Evolutionary conservation across 2,113 vertebrate species (phyloP).

Genomic region (Vombatus ursinus): DNA sequence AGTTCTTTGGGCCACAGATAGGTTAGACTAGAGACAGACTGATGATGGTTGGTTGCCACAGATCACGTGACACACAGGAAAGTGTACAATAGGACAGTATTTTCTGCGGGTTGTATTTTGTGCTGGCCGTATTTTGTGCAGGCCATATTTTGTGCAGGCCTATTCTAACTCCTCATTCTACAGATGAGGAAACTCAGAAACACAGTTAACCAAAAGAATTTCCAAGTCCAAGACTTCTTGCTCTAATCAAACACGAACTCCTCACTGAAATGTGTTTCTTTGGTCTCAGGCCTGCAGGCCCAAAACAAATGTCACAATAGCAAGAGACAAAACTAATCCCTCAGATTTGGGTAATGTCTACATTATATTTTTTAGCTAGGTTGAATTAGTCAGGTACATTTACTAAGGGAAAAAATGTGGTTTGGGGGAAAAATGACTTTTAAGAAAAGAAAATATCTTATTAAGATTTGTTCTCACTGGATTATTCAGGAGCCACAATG

Average conservation of each 20-base stretch:
- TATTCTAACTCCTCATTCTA: neutral
- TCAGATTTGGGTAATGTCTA: neutral
- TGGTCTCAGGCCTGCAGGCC: neutral
- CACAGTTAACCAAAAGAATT: neutral
- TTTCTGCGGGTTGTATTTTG: too few relatives aligned
- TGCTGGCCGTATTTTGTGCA: too few relatives aligned
- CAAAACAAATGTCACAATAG: neutral
- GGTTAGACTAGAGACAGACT: too few relatives aligned
- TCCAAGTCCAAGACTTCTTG: neutral
- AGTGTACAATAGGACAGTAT: too few relatives aligned
- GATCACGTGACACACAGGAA: too few relatives aligned
- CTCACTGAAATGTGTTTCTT: neutral
- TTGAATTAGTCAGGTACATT: neutral
- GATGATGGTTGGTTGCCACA: too few relatives aligned
- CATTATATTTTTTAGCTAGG: neutral
- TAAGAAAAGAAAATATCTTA: neutral
- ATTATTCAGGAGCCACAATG: neutral
- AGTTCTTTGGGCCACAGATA: too few relatives aligned
- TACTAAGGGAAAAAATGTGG: neutral
- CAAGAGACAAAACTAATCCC: neutral
- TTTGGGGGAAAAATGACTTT: neutral
- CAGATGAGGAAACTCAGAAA: neutral
- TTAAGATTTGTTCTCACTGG: neutral
- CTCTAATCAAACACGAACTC: neutral
- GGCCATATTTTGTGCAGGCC: too few relatives aligned